Conservation (phyloP, 2,113 vertebrate species). For the Barbus barbus region DNA sequence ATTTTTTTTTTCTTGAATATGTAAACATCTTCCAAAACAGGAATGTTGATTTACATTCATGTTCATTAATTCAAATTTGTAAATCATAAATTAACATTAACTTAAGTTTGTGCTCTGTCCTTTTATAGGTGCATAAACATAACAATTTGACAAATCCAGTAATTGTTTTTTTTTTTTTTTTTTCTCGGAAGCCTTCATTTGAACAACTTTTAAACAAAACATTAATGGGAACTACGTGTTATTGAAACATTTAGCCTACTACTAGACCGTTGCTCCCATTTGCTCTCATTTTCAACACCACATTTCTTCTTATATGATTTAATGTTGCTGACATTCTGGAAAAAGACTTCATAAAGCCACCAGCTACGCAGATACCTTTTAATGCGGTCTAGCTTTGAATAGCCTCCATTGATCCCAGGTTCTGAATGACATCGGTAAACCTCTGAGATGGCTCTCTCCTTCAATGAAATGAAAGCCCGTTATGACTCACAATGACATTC, state of each 20-base stretch:
- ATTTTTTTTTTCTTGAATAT: too few species aligned
- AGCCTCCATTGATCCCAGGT: neutral
- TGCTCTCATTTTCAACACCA: neutral
- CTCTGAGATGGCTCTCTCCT: slow-evolving; percentile 5
- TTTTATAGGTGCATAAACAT: neutral
- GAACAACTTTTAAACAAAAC: too few species aligned
- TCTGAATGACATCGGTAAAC: slow-evolving; percentile 21
- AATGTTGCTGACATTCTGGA: neutral
- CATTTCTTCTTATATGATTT: neutral
- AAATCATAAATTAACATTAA: too few species aligned
- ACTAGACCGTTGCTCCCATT: neutral
- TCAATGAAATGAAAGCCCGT: slow-evolving; percentile 24
- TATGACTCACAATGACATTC: slow-evolving; percentile 20
- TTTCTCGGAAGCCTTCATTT: too few species aligned
- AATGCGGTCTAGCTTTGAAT: slow-evolving; percentile 4
- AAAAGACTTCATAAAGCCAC: slow-evolving; percentile 1
- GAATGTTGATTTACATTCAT: too few species aligned
- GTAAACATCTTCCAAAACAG: too few species aligned
- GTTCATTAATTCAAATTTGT: too few species aligned
- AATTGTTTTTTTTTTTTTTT: too few species aligned
- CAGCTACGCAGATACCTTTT: neutral
- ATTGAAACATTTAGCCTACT: neutral
- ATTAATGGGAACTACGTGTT: neutral
- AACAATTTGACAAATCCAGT: too few species aligned
- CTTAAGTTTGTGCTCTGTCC: neutral